Evolutionary conservation across 2,113 vertebrate species (phyloP), one percentile per base, ranked within the genome.

Genomic region (Catharus fuscescens): DNA sequence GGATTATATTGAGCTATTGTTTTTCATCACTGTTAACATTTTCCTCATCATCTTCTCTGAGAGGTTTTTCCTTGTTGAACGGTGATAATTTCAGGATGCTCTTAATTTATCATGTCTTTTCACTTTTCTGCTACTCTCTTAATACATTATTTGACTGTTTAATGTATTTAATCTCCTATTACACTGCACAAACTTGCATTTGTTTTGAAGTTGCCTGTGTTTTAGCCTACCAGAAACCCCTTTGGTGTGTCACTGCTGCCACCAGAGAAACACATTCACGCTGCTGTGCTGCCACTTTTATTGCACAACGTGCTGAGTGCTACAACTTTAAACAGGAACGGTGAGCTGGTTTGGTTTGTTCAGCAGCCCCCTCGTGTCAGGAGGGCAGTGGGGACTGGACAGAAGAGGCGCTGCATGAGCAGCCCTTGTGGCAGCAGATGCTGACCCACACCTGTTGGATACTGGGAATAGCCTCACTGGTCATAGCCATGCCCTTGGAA

Each of bases 381-480:
- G 72, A 74, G 36, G 47, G 20, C 59, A 81, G 56, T 20, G n/a
- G 64, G 80, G 66, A 32, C 60, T 38, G 78, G 53, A 82, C 54
- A 72, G 42, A 95, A 77, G 80, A 76, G 67, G 29, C 56, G 10
- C 38, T 64, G 3, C 1, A 1, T 4, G 7, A 53, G 61, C 14
- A 64, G 60, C 32, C 42, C 57, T n/a, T 34, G 42, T 54, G 79
- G 71, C 66, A 80, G 13, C 81, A 66, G 94, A 70, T 96, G 93
- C 85, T 94, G 28, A 26, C 50, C 28, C 90, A 70, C 93, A 95
- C 80, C 87, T 96, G 94, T 93, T 80, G 13, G 86, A 44, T 31
- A 5, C 91, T 45, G 34, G 54, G 53, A 96, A 96, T 96, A 97
- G 91, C 67, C 62, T 48, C 2, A 2, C 66, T 83, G 84, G 14